Percentiles rank a stretch among this genome's conserved stretches.
These are phyloP conservation scores for Arenicola marina DNA, from an alignment of 2,888 invertebrate genomes.

Conservation along the genomic window DNA sequence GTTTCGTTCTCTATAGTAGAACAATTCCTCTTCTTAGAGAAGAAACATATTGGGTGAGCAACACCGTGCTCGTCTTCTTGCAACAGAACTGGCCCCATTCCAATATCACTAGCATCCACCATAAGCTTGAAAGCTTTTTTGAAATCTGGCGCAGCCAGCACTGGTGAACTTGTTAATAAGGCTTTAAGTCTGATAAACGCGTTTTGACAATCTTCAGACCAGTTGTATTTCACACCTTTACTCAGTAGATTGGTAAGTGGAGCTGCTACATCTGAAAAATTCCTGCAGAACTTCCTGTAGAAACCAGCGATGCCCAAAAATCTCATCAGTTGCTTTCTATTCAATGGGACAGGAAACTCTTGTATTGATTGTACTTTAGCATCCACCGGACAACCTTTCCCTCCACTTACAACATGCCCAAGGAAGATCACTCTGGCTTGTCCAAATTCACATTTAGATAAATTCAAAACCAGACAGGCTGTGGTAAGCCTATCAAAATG, in stretches of 20 bases:
- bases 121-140: not conserved
- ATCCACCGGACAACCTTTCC: constrained; percentile 11
- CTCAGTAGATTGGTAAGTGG: not conserved
- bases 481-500: not conserved
- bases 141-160: not conserved
- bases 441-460: constrained; percentile 18
- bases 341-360: constrained; percentile 9
- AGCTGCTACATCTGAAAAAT: not conserved
- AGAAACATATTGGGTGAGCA: constrained; percentile 6
- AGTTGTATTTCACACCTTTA: not conserved
- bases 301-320: constrained; percentile 16
- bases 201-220: not conserved
- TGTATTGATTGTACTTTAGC: constrained; percentile 13
- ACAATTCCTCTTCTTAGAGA: constrained; percentile 11
- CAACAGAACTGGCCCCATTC: constrained; percentile 1
- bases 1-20: constrained; percentile 20
- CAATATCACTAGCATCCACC: constrained; percentile 6
- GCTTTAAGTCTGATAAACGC: not conserved
- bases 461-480: constrained; percentile 5
- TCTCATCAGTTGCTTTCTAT: constrained; percentile 6
- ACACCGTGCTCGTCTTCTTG: not conserved
- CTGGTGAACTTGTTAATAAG: not conserved
- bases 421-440: constrained; percentile 25
- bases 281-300: not conserved
- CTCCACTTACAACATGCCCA: constrained; percentile 29